A percentile compares a stretch with the other conserved stretches of the same genome.
Conservation (phyloP, 2,113 vertebrate genomes). For the Nycticorax nycticorax region DNA sequence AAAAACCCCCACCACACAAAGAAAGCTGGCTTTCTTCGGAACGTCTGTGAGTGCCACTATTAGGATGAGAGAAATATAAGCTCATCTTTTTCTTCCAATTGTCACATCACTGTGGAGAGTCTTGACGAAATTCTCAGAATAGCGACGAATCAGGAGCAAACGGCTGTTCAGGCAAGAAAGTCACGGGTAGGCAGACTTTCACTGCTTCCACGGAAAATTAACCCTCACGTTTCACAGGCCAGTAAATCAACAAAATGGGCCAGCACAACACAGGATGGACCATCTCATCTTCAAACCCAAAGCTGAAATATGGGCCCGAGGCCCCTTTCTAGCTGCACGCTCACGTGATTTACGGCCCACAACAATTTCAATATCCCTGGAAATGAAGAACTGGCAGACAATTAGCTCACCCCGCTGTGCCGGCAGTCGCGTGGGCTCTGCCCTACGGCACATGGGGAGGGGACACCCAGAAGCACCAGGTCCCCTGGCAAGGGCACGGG, state of each 20-base stretch:
- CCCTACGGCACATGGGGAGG: rapidly evolving
- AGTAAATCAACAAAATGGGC: not conserved
- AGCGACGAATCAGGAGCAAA: slow-evolving; percentile 54
- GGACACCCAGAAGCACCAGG: not conserved
- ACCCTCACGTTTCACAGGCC: slow-evolving; percentile 29
- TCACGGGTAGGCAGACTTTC: not conserved
- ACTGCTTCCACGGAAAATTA: slow-evolving; percentile 1
- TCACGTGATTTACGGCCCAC: not conserved
- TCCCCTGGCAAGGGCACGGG: rapidly evolving
- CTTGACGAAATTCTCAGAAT: slow-evolving; percentile 46
- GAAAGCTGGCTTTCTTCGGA: not conserved
- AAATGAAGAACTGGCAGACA: slow-evolving; percentile 11
- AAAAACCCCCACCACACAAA: not conserved
- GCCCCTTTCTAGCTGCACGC: not conserved
- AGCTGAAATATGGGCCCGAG: not conserved
- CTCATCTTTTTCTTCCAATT: slow-evolving; percentile 49
- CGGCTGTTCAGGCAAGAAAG: slow-evolving; percentile 35
- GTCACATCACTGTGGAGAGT: slow-evolving; percentile 34
- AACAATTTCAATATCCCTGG: slow-evolving; percentile 28
- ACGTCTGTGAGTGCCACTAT: not conserved
- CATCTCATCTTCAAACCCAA: not conserved
- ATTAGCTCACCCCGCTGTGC: not conserved
- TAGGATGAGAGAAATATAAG: slow-evolving; percentile 27
- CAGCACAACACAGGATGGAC: not conserved
- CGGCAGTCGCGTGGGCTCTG: not conserved